Conservation (phyloP, 2,888 invertebrate species). For the Sialis lutaria region DNA sequence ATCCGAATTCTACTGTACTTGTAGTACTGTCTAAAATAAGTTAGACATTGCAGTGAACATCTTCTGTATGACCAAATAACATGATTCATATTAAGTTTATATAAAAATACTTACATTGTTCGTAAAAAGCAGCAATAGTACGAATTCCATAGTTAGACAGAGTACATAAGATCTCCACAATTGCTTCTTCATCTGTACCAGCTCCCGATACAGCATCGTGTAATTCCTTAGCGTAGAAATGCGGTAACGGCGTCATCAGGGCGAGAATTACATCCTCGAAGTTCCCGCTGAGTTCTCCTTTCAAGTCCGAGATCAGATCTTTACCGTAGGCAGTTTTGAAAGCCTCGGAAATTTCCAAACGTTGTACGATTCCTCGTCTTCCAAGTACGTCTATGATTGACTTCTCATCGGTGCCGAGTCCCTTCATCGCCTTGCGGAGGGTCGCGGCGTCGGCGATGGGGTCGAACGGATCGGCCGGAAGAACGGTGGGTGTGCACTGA, state of each 20-base stretch:
- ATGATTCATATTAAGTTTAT: no score
- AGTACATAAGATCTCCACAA: conserved; percentile 85
- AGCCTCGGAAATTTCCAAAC: conserved; percentile 75
- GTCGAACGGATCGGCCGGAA: conserved; percentile 73
- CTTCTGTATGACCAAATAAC: no score
- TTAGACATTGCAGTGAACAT: no score
- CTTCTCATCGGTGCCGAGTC: conserved; percentile 82
- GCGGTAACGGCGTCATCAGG: conserved; percentile 75
- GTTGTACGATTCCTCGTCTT: conserved; percentile 75
- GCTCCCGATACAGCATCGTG: conserved; percentile 73
- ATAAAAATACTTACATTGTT: conserved; percentile 41
- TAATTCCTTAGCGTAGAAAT: conserved; percentile 81
- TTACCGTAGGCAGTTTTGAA: conserved; percentile 84
- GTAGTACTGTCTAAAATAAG: no score
- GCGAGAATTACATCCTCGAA: conserved; percentile 82
- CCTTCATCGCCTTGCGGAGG: conserved; percentile 82
- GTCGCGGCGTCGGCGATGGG: conserved; percentile 69
- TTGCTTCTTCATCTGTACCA: conserved; percentile 79
- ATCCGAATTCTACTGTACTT: no score
- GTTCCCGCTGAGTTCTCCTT: conserved; percentile 77
- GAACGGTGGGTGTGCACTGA: conserved; percentile 77
- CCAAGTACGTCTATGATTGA: conserved; percentile 81
- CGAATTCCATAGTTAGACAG: conserved; percentile 78
- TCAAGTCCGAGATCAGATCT: conserved; percentile 66
- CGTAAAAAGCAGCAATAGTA: conserved; percentile 70